Evolutionary conservation across 2,888 invertebrate species (phyloP).

Genomic region (Drosophila paramelanica): DNA sequence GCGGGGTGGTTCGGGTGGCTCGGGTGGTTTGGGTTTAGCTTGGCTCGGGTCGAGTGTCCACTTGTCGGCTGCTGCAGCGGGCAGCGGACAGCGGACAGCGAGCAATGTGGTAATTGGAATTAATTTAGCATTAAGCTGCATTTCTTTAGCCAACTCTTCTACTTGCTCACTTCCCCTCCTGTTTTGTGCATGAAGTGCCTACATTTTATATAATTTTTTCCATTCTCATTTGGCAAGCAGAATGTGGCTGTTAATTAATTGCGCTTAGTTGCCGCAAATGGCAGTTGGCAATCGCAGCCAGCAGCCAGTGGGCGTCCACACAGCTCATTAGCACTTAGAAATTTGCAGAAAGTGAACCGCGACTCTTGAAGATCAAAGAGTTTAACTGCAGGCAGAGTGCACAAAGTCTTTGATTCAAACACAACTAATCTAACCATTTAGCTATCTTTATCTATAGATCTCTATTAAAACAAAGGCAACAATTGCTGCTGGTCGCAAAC

Average conservation of each 20-base stretch:
- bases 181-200: conserved; percentile 59
- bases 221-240: conserved; percentile 52
- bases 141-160: conserved; percentile 65
- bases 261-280: conserved; percentile 72
- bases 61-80: conserved; percentile 25
- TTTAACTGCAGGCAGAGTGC: conserved; percentile 9
- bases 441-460: conserved; percentile 11
- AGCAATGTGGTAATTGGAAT: conserved; percentile 75
- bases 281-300: conserved; percentile 49
- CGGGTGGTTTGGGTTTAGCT: conserved; percentile 12
- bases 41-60: conserved; percentile 53
- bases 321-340: conserved; percentile 65
- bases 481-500: conserved; percentile 63
- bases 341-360: conserved; percentile 46
- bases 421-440: conserved; percentile 16
- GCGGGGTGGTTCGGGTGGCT: conserved; percentile 20
- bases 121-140: conserved; percentile 80
- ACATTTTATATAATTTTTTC: conserved; percentile 76
- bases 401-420: conserved; percentile 14
- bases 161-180: neutral
- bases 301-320: conserved; percentile 15
- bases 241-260: conserved; percentile 72
- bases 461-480: conserved; percentile 56
- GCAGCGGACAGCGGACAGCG: neutral
- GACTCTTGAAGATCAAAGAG: conserved; percentile 26